phyloP scores from a whole-genome alignment of 2,888 invertebrate genomes.

The Endomychus coccineus region DNA sequence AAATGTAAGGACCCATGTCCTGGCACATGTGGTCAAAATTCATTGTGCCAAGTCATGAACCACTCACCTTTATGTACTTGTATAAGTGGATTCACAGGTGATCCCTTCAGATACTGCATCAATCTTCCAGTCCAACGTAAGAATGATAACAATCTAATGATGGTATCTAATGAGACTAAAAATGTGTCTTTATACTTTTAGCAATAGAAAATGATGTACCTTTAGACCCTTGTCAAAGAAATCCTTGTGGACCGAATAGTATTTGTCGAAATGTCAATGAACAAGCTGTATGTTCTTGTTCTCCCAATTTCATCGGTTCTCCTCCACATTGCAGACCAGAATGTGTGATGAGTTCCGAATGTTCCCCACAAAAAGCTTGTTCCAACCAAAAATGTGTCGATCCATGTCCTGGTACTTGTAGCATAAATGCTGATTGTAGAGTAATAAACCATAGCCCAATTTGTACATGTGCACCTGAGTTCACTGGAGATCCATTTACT shows the following conservation, averaged over 20 bases:
- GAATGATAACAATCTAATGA: too few species aligned
- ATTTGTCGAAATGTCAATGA: constrained; percentile 63
- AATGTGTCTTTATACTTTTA: constrained; percentile 10
- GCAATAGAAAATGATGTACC: constrained; percentile 25
- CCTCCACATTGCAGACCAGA: constrained; percentile 68
- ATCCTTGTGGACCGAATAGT: constrained; percentile 71
- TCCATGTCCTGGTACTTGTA: constrained; percentile 68
- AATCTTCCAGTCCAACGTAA: constrained; percentile 41
- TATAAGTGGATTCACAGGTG: constrained; percentile 55
- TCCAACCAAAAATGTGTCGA: constrained; percentile 61
- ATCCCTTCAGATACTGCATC: constrained; percentile 53
- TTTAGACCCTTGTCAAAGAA: constrained; percentile 55
- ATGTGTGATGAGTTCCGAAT: constrained; percentile 66
- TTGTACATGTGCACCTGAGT: constrained; percentile 55
- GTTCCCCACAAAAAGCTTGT: constrained; percentile 59
- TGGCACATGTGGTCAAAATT: constrained; percentile 61
- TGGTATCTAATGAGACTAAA: too few species aligned
- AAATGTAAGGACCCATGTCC: constrained; percentile 64
- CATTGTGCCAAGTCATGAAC: constrained; percentile 58
- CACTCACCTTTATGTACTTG: constrained; percentile 60
- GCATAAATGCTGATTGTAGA: constrained; percentile 62
- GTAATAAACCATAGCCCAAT: constrained; percentile 67
- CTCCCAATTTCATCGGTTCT: constrained; percentile 55
- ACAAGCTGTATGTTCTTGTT: constrained; percentile 66
- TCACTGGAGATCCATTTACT: constrained; percentile 60